Conservation (phyloP, 53 echinoderm and acorn worm genomes). For the Antedon mediterranea region DNA sequence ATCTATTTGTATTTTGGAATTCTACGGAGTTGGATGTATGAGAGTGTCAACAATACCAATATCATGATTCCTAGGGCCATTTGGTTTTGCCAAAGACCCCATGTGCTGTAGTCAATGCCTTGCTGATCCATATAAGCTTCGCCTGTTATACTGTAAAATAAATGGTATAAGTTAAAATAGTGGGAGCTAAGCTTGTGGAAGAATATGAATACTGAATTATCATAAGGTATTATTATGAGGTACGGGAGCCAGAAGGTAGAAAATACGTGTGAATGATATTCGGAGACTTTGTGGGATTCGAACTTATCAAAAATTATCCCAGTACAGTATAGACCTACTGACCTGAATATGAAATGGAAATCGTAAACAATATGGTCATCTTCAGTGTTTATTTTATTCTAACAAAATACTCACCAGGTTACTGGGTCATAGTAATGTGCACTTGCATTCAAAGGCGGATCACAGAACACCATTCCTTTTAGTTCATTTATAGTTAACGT, state of each 20-base stretch:
- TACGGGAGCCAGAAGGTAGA: too few species aligned
- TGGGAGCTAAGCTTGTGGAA: too few species aligned
- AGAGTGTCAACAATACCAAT: conserved; percentile 13
- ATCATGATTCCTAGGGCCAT: conserved; percentile 19
- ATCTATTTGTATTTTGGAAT: conserved; percentile 44
- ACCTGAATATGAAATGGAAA: too few species aligned
- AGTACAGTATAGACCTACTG: too few species aligned
- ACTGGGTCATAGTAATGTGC: not conserved
- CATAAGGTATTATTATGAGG: too few species aligned
- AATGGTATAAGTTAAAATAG: too few species aligned
- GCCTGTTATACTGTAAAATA: conserved; percentile 18
- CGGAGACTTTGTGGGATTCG: too few species aligned
- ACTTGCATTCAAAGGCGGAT: not conserved
- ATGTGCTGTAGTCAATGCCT: conserved; percentile 23
- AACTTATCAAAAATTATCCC: too few species aligned
- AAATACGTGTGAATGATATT: too few species aligned
- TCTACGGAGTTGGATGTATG: conserved; percentile 33
- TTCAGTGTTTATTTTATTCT: too few species aligned
- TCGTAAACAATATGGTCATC: too few species aligned
- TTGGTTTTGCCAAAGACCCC: conserved; percentile 44
- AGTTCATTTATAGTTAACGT: conserved; percentile 32
- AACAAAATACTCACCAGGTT: conserved; percentile 23
- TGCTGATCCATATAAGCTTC: conserved; percentile 26
- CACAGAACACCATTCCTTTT: conserved; percentile 19
- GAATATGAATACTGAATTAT: too few species aligned